phyloP scores from a whole-genome alignment of 2,797 vertebrate species.

The Valencia hispanica region DNA sequence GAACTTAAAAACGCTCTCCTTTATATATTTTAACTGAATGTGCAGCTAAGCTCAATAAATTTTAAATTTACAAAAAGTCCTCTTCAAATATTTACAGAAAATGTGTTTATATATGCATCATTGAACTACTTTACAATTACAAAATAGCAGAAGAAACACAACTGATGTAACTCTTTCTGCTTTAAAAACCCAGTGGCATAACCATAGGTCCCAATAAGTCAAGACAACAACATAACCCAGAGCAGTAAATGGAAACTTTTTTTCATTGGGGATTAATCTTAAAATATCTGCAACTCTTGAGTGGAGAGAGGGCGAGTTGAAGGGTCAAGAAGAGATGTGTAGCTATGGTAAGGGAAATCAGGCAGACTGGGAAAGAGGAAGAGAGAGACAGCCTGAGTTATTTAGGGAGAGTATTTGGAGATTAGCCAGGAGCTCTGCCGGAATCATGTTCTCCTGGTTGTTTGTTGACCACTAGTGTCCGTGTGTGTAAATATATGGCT shows the following conservation, averaged over 20 bases:
- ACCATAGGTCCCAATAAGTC: slow-evolving; percentile 41
- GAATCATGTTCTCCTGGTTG: slow-evolving; percentile 73
- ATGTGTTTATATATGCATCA: neutral
- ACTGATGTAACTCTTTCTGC: neutral
- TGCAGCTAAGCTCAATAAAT: neutral
- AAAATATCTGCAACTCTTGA: slow-evolving; percentile 69
- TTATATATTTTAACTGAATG: neutral
- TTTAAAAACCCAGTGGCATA: slow-evolving; percentile 7
- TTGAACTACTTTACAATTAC: neutral
- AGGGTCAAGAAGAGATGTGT: slow-evolving; percentile 64
- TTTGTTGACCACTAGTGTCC: slow-evolving; percentile 47
- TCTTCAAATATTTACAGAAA: neutral
- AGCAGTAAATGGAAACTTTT: slow-evolving; percentile 70
- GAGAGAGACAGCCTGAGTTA: slow-evolving; percentile 65
- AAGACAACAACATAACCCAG: slow-evolving; percentile 33
- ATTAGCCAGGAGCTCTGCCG: slow-evolving; percentile 66
- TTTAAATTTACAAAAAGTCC: neutral
- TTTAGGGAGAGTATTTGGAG: slow-evolving; percentile 80
- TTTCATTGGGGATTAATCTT: slow-evolving; percentile 65
- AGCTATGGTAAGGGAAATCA: slow-evolving; percentile 58
- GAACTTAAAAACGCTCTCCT: neutral
- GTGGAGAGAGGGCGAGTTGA: slow-evolving; percentile 60
- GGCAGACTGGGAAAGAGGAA: slow-evolving; percentile 67
- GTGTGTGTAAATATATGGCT: slow-evolving; percentile 17
- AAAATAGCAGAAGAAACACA: neutral